phyloP scores from a whole-genome alignment of 2,113 vertebrate species.

The Scophthalmus maximus region DNA sequence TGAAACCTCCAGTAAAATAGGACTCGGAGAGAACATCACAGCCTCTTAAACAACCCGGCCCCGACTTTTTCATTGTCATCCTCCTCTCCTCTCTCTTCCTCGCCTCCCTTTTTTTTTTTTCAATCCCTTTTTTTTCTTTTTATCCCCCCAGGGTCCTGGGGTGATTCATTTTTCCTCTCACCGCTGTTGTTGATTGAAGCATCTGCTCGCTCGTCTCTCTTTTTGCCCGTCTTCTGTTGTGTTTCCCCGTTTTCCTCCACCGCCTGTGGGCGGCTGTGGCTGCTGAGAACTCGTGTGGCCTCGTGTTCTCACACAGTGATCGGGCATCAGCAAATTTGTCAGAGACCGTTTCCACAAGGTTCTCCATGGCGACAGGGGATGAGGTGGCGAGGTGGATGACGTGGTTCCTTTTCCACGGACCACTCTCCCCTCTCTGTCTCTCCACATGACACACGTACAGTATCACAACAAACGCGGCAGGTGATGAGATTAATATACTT shows the following conservation, averaged over 20 bases:
- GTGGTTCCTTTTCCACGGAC: no score
- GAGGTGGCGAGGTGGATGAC: background rate
- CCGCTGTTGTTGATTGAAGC: background rate
- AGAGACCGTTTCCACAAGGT: slow-evolving; percentile 15
- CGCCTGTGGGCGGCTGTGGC: slow-evolving; percentile 24
- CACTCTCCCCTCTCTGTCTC: no score
- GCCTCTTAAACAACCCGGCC: background rate
- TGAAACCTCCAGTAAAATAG: background rate
- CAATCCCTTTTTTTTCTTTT: background rate
- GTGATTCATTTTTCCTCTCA: background rate
- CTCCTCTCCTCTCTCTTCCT: background rate
- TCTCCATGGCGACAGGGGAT: slow-evolving; percentile 41
- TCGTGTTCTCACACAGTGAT: slow-evolving; percentile 14
- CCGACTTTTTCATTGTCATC: background rate
- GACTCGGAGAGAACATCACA: slow-evolving; percentile 9
- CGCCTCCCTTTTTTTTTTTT: background rate
- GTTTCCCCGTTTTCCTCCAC: background rate
- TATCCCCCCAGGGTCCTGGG: background rate
- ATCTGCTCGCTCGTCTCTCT: background rate
- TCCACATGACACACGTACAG: no score
- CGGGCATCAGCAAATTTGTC: background rate
- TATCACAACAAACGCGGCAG: no score
- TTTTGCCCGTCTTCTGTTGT: background rate
- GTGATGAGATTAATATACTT: no score
- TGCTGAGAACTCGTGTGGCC: slow-evolving; percentile 17